A percentile compares a stretch with the other conserved stretches of the same genome.
Evolutionary conservation across 2,797 vertebrate genomes (phyloP).

Genomic region (Nyctalus aviator): DNA sequence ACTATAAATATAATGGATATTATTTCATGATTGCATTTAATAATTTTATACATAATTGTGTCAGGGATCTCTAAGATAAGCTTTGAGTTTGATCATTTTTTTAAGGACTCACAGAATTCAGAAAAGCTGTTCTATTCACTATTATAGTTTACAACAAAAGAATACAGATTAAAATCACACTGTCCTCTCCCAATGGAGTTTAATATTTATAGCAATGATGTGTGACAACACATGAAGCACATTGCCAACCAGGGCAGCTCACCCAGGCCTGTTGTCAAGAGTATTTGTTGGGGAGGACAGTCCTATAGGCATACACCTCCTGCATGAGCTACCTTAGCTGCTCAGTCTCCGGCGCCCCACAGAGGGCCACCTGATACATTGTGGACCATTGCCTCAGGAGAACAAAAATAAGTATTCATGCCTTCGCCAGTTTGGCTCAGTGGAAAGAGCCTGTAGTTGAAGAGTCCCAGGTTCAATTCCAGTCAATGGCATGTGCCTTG

Average conservation of each 20-base stretch:
- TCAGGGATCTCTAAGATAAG: not conserved
- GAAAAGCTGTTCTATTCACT: not conserved
- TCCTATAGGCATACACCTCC: not conserved
- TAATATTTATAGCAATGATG: not conserved
- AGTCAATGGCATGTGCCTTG: too few relatives aligned
- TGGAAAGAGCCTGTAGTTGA: too few relatives aligned
- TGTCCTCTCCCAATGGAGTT: not conserved
- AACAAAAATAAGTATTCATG: not conserved
- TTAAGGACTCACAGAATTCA: not conserved
- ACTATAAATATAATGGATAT: not conserved
- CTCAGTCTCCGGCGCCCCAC: not conserved
- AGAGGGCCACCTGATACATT: not conserved
- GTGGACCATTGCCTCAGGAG: not conserved
- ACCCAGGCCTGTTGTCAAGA: not conserved
- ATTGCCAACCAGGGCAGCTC: not conserved
- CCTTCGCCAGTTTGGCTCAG: too few relatives aligned
- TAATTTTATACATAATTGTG: not conserved
- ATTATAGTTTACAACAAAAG: not conserved
- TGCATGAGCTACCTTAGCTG: not conserved
- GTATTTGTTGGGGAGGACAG: not conserved
- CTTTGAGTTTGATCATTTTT: not conserved
- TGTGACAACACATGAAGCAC: not conserved
- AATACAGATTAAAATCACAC: not conserved
- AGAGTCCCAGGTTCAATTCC: too few relatives aligned
- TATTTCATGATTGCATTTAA: not conserved